Base-by-base conservation (phyloP, 2,797 vertebrate genomes). In the Hoplostethus atlanticus region DNA sequence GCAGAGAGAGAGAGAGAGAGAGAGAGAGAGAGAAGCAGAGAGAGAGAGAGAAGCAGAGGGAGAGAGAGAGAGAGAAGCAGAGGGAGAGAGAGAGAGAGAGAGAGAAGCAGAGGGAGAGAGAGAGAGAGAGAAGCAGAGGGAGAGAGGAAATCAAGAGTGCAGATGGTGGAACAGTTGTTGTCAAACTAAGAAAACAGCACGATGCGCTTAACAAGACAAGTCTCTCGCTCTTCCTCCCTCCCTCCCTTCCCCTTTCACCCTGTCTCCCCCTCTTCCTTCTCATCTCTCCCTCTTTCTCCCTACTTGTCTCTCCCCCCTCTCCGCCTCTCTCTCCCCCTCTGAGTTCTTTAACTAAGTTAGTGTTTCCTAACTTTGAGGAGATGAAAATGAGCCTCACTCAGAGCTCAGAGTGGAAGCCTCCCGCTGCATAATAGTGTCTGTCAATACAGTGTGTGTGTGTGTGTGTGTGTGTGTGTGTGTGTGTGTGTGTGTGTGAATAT, bases 111-210 rank as follows among this genome's bases (percentile, higher is more conserved):
- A 21, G 21, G 21, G 21, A 21, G 21, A 21, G 21, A 21, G 21
- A 34, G 4, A 6, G 34, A 34, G 6, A 34, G 4, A 34, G 34
- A 36, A 1, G 48, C 59, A 56, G 58, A 69, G 17, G 4, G 48
- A 21, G n/a, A 7, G 48, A 34, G 31, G 13, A n/a, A 40, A 34
- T 59, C 47, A 55, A 46, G 28, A 56, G 76, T 79, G 73, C 83
- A 87, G 78, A 75, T 50, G 70, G 80, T 72, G 73, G 72, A 81
- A 57, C 77, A 79, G 70, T 79, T 74, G 67, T 75, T 75, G 77
- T 79, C 73, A 80, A 56, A 79, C 71, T 69, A 47, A 0, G 0
- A 67, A 58, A 77, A 69, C 57, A 64, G 59, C 0, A 0, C 42
- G 63, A 78, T 64, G 80, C 12, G 34, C 57, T 58, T 73, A 64